Conservation (phyloP, 1,140 invertebrate species). For the Mactra quadrangularis region DNA sequence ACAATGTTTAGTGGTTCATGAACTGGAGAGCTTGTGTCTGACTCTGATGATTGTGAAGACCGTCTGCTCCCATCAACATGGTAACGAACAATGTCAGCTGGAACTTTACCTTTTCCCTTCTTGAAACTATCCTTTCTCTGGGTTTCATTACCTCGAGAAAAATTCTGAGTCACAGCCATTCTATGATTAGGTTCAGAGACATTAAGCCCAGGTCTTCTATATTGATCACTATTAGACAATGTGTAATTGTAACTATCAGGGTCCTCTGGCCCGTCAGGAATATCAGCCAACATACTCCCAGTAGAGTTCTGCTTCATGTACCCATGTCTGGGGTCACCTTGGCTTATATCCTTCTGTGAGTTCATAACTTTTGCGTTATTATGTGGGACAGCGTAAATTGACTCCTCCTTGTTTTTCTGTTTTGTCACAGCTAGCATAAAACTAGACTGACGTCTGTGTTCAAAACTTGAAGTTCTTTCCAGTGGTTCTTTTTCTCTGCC, state of each 20-base stretch:
- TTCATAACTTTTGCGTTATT: conserved; percentile 48
- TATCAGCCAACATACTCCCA: conserved; percentile 14
- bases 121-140: conserved; percentile 79
- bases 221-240: conserved; percentile 76
- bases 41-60: conserved; percentile 65
- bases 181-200: conserved; percentile 64
- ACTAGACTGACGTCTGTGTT: conserved; percentile 79
- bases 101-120: conserved; percentile 73
- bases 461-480: conserved; percentile 63
- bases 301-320: conserved; percentile 4
- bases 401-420: conserved; percentile 53
- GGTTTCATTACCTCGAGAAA: conserved; percentile 64
- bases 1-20: conserved; percentile 22
- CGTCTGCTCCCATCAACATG: conserved; percentile 66
- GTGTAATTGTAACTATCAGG: conserved; percentile 74
- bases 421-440: conserved; percentile 79
- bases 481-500: conserved; percentile 48
- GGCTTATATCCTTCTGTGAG: conserved; percentile 29
- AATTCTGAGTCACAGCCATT: conserved; percentile 71
- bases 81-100: conserved; percentile 78
- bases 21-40: conserved; percentile 50
- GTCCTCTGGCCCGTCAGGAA: conserved; percentile 58
- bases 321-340: conserved; percentile 24
- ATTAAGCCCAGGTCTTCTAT: conserved; percentile 70
- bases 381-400: conserved; percentile 66